These are phyloP conservation scores for Emydocephalus ijimae DNA, from an alignment of 2,113 vertebrate genomes.

Conservation along the genomic window DNA sequence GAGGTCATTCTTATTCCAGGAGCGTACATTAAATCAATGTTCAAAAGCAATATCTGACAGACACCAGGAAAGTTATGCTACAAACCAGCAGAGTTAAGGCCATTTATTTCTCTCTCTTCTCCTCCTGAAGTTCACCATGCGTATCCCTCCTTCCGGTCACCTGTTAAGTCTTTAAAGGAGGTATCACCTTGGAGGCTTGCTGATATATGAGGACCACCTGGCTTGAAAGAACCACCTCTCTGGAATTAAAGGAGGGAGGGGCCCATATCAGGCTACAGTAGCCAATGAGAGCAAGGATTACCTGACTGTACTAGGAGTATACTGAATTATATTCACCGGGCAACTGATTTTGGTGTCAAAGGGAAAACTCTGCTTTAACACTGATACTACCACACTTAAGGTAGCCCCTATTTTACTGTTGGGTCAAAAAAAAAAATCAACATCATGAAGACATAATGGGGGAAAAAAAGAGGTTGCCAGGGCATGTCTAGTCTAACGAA, in stretches of 20 bases:
- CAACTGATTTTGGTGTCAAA: neutral
- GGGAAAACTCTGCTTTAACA: neutral
- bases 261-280: neutral
- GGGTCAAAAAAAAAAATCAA: neutral
- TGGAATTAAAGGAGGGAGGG: neutral
- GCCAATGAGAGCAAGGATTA: neutral
- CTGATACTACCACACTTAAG: neutral
- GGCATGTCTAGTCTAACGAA: neutral
- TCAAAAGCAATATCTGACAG: neutral
- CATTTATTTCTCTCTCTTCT: neutral
- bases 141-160: neutral
- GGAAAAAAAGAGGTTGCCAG: neutral
- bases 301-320: neutral
- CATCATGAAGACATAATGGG: neutral
- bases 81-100: neutral
- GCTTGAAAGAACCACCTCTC: neutral
- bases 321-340: neutral
- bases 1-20: neutral
- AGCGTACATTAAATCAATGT: neutral
- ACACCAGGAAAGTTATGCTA: neutral
- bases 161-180: neutral
- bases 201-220: neutral
- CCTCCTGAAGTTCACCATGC: neutral
- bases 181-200: neutral
- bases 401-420: neutral